Conservation (phyloP, 2,888 invertebrate genomes). For the Mamestra brassicae region DNA sequence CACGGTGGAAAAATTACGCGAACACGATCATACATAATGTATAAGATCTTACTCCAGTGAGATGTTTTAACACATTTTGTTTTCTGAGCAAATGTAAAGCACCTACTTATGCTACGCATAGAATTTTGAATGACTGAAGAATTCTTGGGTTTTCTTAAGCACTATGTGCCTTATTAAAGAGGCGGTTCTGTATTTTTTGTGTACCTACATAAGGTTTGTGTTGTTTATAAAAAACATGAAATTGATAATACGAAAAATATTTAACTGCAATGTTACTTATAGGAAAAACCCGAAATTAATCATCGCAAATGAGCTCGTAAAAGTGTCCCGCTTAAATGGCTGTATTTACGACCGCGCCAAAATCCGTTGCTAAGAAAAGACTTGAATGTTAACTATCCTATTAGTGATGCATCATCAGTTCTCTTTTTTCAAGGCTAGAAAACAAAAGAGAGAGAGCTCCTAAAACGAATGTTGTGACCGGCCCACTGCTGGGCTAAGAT, state of each 20-base stretch:
- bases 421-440: neutral
- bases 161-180: neutral
- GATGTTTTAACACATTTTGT: constrained; percentile 42
- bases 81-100: constrained; percentile 24
- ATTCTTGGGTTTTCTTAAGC: neutral
- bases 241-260: neutral
- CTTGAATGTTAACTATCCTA: constrained; percentile 23
- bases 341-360: constrained; percentile 38
- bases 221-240: too few relatives aligned
- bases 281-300: constrained; percentile 12
- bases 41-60: constrained; percentile 33
- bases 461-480: too few relatives aligned
- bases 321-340: neutral
- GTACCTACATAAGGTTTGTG: too few relatives aligned
- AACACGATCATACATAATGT: constrained; percentile 53
- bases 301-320: constrained; percentile 4
- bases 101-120: neutral
- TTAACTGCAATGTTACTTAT: neutral
- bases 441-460: too few relatives aligned
- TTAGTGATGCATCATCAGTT: constrained; percentile 7
- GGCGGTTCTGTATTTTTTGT: too few relatives aligned
- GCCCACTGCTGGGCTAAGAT: too few relatives aligned
- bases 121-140: constrained; percentile 27
- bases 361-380: constrained; percentile 7
- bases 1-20: constrained; percentile 53